Conservation (phyloP, 2,888 invertebrate species). For the Erebia aethiops region DNA sequence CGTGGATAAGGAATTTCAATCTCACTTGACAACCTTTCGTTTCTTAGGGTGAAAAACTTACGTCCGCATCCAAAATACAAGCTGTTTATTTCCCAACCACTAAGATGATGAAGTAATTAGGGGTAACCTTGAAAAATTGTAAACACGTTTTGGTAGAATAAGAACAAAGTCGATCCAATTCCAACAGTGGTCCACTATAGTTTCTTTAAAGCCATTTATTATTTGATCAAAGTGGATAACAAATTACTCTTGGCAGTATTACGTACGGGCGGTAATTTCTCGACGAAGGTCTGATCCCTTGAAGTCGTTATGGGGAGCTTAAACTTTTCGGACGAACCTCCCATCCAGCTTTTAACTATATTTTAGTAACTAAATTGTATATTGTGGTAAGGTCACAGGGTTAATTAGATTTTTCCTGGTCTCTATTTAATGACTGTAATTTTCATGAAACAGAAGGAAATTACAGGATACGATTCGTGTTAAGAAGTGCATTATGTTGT, state of each 20-base stretch:
- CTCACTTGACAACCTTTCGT: too few relatives aligned
- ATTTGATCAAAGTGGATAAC: conserved; percentile 17
- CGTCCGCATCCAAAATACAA: too few relatives aligned
- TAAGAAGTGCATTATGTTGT: too few relatives aligned
- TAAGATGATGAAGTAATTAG: too few relatives aligned
- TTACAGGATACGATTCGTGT: too few relatives aligned
- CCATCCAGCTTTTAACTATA: conserved; percentile 16
- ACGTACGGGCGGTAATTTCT: conserved; percentile 18
- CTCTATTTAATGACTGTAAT: neutral
- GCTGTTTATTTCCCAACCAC: too few relatives aligned
- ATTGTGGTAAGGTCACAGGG: conserved; percentile 10
- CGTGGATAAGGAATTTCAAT: neutral
- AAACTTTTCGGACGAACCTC: conserved; percentile 22
- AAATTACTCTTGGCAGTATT: conserved; percentile 16
- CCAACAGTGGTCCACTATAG: neutral
- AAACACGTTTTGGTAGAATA: too few relatives aligned
- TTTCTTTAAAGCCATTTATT: neutral
- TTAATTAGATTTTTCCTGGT: conserved; percentile 16
- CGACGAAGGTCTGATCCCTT: conserved; percentile 16
- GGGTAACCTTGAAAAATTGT: too few relatives aligned
- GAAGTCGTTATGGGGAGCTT: conserved; percentile 18
- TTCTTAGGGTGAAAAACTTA: too few relatives aligned
- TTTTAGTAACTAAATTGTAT: conserved; percentile 14
- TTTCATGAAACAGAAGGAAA: neutral
- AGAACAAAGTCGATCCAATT: neutral